These are phyloP conservation scores for Hypotaenidia philippensis DNA, from an alignment of 2,797 vertebrate genomes.

Conservation along the genomic window DNA sequence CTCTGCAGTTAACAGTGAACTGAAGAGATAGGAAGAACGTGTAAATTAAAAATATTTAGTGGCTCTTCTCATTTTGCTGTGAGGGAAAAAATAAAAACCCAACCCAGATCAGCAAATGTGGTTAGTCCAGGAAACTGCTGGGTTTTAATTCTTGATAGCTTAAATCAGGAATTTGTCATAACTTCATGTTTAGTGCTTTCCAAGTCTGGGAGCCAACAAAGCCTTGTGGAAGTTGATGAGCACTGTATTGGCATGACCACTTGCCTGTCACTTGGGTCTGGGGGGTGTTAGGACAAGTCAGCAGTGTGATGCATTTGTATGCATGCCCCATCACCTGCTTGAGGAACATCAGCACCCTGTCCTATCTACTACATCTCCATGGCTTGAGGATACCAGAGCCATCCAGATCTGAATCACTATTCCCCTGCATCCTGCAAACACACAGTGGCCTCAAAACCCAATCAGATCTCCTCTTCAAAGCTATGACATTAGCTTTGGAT, in stretches of 20 bases:
- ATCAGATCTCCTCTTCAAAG: neutral
- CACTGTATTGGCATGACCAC: neutral
- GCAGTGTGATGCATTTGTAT: neutral
- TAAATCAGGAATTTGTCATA: slow-evolving; percentile 15
- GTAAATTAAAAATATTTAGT: neutral
- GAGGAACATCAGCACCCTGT: neutral
- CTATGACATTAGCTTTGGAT: neutral
- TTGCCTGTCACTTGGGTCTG: neutral
- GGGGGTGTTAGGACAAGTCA: neutral
- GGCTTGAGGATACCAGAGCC: neutral
- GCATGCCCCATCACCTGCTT: rapidly evolving
- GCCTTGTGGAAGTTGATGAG: neutral
- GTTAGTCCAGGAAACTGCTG: neutral
- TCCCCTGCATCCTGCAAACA: rapidly evolving
- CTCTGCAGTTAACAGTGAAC: neutral
- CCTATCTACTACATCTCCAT: neutral
- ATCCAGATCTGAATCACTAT: neutral
- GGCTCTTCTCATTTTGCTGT: neutral
- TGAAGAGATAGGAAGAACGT: neutral
- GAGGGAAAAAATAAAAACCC: neutral
- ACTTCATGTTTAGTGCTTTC: neutral
- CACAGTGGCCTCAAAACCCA: neutral
- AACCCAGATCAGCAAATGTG: neutral
- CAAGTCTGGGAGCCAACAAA: neutral
- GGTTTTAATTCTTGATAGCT: slow-evolving; percentile 36